Evolutionary conservation across 2,113 vertebrate genomes (phyloP).

Genomic region (Numida meleagris): DNA sequence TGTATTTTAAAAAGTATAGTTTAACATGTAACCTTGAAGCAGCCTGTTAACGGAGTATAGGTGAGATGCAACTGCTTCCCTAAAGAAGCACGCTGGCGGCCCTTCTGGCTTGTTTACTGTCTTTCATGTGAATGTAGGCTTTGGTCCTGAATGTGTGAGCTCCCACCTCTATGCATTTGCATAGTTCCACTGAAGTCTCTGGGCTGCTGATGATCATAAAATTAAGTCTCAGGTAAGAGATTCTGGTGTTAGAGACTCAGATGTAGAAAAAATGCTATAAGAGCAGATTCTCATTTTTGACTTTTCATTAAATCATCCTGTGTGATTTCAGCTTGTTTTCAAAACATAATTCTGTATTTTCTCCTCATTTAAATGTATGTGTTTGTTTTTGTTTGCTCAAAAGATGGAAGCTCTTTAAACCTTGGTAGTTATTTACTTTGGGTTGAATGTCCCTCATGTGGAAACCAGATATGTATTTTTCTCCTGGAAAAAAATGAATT

Average conservation of each 20-base stretch:
- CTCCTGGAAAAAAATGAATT: constrained; percentile 4
- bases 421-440: constrained; percentile 53
- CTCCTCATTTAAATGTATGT: constrained; percentile 37
- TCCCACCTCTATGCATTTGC: not conserved
- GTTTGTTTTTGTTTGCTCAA: constrained; percentile 43
- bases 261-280: not conserved
- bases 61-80: not conserved
- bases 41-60: not conserved
- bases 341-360: not conserved
- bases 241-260: constrained; percentile 11
- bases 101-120: constrained; percentile 26
- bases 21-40: not conserved
- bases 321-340: constrained; percentile 27
- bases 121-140: not conserved
- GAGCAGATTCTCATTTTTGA: constrained; percentile 5
- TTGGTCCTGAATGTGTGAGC: not conserved
- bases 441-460: constrained; percentile 28
- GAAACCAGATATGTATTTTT: constrained; percentile 39
- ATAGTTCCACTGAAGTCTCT: not conserved
- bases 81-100: not conserved
- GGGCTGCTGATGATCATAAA: constrained; percentile 1
- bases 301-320: constrained; percentile 29
- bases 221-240: constrained; percentile 24
- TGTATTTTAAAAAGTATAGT: not conserved
- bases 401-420: constrained; percentile 63